A percentile compares a stretch with the other conserved stretches of the same genome.
Conservation (phyloP, 2,113 vertebrate species). For the Strigops habroptila region DNA sequence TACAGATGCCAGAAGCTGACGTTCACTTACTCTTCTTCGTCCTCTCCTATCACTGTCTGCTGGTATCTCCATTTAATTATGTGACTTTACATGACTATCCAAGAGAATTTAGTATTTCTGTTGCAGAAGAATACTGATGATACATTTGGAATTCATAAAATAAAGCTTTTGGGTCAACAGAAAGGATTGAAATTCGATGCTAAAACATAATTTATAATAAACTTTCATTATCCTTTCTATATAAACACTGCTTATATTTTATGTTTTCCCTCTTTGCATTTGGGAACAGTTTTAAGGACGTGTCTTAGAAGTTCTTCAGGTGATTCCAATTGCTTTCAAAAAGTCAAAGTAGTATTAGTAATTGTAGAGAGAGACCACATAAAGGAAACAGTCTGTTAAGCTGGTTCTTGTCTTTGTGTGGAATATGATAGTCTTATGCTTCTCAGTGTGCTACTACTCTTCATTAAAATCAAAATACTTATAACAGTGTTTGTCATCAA, state of each 20-base stretch:
- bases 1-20: background rate
- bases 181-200: background rate
- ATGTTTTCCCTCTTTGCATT: background rate
- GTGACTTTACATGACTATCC: background rate
- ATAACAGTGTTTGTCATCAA: background rate
- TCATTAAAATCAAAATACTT: background rate
- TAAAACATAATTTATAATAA: background rate
- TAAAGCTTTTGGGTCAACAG: background rate
- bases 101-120: rapidly evolving
- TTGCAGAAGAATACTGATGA: background rate
- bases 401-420: rapidly evolving
- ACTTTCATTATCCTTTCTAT: background rate
- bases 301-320: background rate
- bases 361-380: background rate
- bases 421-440: background rate
- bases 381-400: background rate
- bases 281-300: background rate
- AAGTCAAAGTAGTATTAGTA: background rate
- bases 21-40: background rate
- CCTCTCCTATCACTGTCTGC: background rate
- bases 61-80: background rate
- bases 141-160: background rate
- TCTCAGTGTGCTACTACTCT: background rate
- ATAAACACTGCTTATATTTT: background rate
- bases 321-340: background rate